Evolutionary conservation across 2,797 vertebrate genomes (phyloP), one percentile per base, ranked within the genome.

Genomic region (Tarsius wallacei): DNA sequence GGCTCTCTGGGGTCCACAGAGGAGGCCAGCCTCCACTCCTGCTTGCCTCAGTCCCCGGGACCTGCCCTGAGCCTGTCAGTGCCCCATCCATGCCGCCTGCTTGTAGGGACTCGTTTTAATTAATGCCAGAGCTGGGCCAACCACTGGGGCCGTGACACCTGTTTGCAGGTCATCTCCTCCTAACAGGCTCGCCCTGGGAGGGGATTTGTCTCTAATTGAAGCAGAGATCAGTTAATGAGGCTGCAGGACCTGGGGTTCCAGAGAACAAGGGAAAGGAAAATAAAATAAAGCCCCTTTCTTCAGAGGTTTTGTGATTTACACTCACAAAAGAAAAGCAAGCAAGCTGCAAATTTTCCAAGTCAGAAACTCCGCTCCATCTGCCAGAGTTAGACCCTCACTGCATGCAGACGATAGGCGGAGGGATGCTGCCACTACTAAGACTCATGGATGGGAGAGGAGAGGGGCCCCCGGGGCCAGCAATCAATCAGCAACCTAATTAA

Each of bases 161-260:
- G 98, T 99, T 99, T 99, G 99, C 98, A 99, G 99, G 99, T 99
- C 99, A 98, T 99, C 98, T 99, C 98, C 98, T 98, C 99, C 99
- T 99, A 99, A 99, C 99, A 97, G 99, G 99, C 98, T 97, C 99
- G 91, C 99, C 99, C 98, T 98, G 99, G 99, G 99, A 98, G 98
- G 99, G 98, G 99, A 99, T 99, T 99, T 99, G 99, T 98, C 99
- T 99, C 98, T 98, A 98, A 99, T 97, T 98, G 98, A 98, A 98
- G 98, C 98, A 97, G 98, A 98, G 98, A 98, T 97, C 97, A 90
- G 97, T 98, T 98, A 98, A 98, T 98, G 98, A 98, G 98, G 97
- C 97, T 36, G 31, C 47, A 63, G 93, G 98, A 97, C 97, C 97
- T 74, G 31, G 93, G 82, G 93, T 63, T 96, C 86, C 80, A 82